Base-by-base conservation (phyloP, 2,888 invertebrate genomes). In the Chymomyza amoena region DNA sequence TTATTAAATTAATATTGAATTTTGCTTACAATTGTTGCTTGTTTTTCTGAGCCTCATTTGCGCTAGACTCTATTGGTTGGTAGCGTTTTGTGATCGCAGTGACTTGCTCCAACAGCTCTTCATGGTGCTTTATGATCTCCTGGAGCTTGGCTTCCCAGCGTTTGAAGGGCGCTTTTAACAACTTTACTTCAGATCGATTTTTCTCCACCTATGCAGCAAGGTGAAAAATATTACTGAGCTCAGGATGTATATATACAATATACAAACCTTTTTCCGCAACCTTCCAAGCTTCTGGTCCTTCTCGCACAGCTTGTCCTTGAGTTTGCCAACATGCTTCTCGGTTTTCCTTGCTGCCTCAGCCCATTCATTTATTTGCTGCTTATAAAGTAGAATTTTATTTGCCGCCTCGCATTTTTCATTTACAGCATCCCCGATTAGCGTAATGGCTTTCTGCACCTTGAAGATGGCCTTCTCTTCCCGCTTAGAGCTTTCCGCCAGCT, bases 351-450 rank as follows among this genome's bases (percentile, higher is more conserved):
- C n/a, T n/a, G n/a, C n/a, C n/a, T n/a, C n/a, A n/a, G n/a, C n/a
- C n/a, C n/a, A n/a, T n/a, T n/a, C n/a, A n/a, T 90, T 81, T 45
- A 93, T 89, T 90, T 95, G 94, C 69, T 93, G 95, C 93, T 90
- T 82, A 4, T 92, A 90, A 61, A 90, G 77, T 61, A 89, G 89
- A 83, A 94, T 94, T 36, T 93, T 91, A 72, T 91, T 90, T 7
- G 93, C 76, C 6, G 93, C 93, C 4, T 92, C 91, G 69, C 93
- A 93, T 81, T 93, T 94, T 80, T 94, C 94, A n/a, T 89, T 89
- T 4, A 93, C 92, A 0, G 93, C 93, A 3, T 82, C 77, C 79
- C 94, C 94, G 36, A 93, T 93, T 1, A 94, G 79, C 50, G 91
- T 90, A 39, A 94, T 84, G 1, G 94, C 93, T 86, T 94, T 94